A percentile compares a stretch with the other conserved stretches of the same genome.
phyloP scores from a whole-genome alignment of 2,888 invertebrate species.

The Carabus problematicus region DNA sequence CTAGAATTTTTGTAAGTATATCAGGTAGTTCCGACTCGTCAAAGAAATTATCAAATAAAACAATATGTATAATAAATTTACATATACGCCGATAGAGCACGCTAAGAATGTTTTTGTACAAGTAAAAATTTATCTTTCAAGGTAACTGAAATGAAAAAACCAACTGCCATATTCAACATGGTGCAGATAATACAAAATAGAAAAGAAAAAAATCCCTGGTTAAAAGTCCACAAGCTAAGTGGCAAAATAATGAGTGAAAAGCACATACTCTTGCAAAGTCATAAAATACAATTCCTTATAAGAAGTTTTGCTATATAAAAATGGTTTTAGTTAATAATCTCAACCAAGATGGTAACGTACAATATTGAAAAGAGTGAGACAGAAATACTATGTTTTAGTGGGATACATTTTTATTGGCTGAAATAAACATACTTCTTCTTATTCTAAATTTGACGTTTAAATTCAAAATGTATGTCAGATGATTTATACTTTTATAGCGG shows the following conservation, averaged over 20 bases:
- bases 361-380: too few relatives aligned
- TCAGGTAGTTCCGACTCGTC: too few relatives aligned
- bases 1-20: too few relatives aligned
- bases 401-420: too few relatives aligned
- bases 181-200: conserved; percentile 16
- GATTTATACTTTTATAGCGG: too few relatives aligned
- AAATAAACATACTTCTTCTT: too few relatives aligned
- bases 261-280: conserved; percentile 34
- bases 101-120: background rate
- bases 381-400: too few relatives aligned
- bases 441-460: too few relatives aligned
- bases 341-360: conserved; percentile 43
- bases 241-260: conserved; percentile 28
- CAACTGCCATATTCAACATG: conserved; percentile 14
- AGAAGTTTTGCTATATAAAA: conserved; percentile 37
- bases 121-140: background rate
- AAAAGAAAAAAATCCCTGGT: conserved; percentile 34
- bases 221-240: conserved; percentile 21
- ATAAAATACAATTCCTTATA: conserved; percentile 40
- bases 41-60: too few relatives aligned
- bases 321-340: conserved; percentile 39
- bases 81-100: background rate
- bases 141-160: background rate
- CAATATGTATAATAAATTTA: too few relatives aligned
- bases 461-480: too few relatives aligned